Evolutionary conservation across 64 coral and sea anemone genomes (phyloP), one percentile per base, ranked within the genome.

Genomic region (Stichodactyla mertensii): DNA sequence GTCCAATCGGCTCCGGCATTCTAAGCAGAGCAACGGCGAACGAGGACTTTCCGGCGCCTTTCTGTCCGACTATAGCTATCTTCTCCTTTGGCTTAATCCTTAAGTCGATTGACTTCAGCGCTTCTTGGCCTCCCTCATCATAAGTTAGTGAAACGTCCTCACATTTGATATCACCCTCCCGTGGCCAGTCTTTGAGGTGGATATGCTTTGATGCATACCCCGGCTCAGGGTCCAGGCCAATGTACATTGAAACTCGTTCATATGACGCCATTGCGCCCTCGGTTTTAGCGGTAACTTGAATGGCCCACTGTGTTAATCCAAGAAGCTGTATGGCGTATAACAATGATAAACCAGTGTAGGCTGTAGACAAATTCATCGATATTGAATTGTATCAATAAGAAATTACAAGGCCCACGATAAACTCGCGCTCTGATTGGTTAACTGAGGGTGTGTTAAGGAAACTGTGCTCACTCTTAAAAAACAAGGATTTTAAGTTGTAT

Each of bases 81-180:
- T 88, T 92, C 57, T 92, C 86, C 80, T 77, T 88, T 20, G 86
- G 15, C 19, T 80, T 55, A 9, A 92, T 79, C 16, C 31, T 57
- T 55, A 89, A 85, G 10, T 82, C 79, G 19, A 89, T 64, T 57
- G 88, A 51, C 18, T 89, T 79, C 6, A 93, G 83, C 77, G 92
- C 79, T 19, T 86, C 87, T 1, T 64, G 92, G 7, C 82, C 87
- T 18, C 84, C 92, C 22, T 93, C 84, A 11, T 89, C 64, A 70
- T 93, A 93, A 16, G 71, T 55, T 57, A 92, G 91, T 19, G 91
- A 93, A n/a, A 93, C 10, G 57, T 93, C 55, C 28, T 93, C 87
- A 23, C 87, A 93, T 55, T 87, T 82, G 71, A 93, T 93, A 19
- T 53, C 52, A 2, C 71, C 82, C 64, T 86, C 83, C 24, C 79